Conservation (phyloP, 1,140 invertebrate species). For the Drosophila sucinea region DNA sequence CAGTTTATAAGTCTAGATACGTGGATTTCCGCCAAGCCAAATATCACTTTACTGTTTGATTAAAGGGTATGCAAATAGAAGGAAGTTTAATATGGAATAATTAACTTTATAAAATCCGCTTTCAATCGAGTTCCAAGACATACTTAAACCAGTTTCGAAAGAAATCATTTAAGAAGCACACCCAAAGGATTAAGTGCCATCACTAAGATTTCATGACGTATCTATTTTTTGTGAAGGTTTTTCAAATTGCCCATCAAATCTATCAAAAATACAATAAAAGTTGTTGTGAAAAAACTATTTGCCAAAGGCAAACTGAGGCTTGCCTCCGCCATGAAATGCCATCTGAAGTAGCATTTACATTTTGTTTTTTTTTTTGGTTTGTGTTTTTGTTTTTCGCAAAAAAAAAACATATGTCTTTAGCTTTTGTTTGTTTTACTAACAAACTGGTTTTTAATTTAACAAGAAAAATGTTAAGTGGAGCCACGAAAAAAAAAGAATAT, state of each 20-base stretch:
- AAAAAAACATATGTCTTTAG: slow-evolving; percentile 4
- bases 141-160: neutral
- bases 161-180: neutral
- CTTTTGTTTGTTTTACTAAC: slow-evolving; percentile 21
- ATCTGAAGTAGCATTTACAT: slow-evolving; percentile 3
- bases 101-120: neutral
- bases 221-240: neutral
- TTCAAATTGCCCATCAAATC: neutral
- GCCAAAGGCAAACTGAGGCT: neutral
- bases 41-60: neutral
- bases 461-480: slow-evolving; percentile 7
- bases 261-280: neutral
- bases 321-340: neutral
- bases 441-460: slow-evolving; percentile 17
- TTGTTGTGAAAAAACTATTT: neutral
- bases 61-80: neutral
- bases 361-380: neutral
- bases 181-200: neutral
- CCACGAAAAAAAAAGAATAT: neutral
- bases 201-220: neutral
- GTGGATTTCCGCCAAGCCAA: too few species aligned
- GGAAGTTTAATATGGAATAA: neutral
- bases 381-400: neutral
- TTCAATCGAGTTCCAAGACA: neutral
- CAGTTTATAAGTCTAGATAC: too few species aligned